Evolutionary conservation across 2,888 invertebrate species (phyloP), one percentile per base, ranked within the genome.

Genomic region (Patella pellucida): DNA sequence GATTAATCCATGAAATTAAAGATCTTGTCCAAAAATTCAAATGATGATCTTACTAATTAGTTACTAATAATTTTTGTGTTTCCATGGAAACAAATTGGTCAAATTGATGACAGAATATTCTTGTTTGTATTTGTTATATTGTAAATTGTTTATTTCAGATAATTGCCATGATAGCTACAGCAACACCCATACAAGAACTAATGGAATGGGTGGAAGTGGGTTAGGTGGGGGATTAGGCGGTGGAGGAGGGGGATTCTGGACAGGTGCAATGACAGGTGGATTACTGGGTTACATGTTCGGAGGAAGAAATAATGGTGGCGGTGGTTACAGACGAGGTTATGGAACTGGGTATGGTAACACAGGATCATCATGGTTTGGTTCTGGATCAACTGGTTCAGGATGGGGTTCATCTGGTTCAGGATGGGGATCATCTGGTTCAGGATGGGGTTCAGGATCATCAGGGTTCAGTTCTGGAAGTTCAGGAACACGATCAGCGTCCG

Each of bases 181-280:
- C 41, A 41, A 41, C 41, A 41, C 62, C 23, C 23, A 62, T 62
- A 62, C 62, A 62, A 62, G 41, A 41, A 41, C 62, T 23, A 62
- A 62, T 62, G 62, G 62, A 19, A 62, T 62, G 62, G 62, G 62
- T 23, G 19, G 19, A 62, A 23, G 62, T 62, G 62, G 62, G 11
- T 3, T 12, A 23, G 23, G 19, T 3, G 62, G 62, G n/a, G 62
- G 62, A 19, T 11, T 11, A 19, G 23, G 19, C 1, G 71, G 72
- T 14, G 74, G 74, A 72, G 78, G 83, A 56, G 81, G 81, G 2
- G 87, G 87, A n/a, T 87, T 87, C 81, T 87, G 86, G 86, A 81
- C 86, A 2, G 87, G 87, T 11, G 85, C 86, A 19, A 81, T 83
- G n/a, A 84, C 87, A 4, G 87, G 87, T n/a, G 87, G 87, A 7